Conservation (phyloP, 2,888 invertebrate species). For the Apomyelois bistriatella region DNA sequence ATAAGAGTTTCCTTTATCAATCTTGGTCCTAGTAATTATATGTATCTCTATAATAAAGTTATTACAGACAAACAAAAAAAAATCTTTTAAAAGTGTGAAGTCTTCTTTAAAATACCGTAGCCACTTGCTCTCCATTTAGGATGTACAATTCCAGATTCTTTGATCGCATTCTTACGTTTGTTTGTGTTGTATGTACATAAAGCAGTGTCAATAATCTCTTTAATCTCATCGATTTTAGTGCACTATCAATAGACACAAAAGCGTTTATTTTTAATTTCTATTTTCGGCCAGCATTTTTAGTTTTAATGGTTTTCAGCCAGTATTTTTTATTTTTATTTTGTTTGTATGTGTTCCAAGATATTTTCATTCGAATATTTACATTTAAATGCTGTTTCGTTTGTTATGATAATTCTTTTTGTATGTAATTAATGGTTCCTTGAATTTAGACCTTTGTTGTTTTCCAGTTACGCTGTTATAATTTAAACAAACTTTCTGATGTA, state of each 20-base stretch:
- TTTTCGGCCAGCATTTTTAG: background rate
- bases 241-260: background rate
- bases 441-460: background rate
- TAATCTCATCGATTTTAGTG: conserved; percentile 3
- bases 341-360: too few species aligned
- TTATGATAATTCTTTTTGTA: background rate
- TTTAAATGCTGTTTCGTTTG: background rate
- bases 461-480: background rate
- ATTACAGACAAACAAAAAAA: background rate
- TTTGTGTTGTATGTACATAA: background rate
- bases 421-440: background rate
- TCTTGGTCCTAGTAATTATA: too few species aligned
- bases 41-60: too few species aligned
- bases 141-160: background rate
- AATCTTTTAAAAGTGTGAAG: background rate
- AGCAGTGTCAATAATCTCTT: conserved; percentile 7
- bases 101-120: background rate
- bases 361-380: background rate
- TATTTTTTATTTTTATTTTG: background rate
- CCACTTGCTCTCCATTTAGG: conserved; percentile 6
- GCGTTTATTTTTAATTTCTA: background rate
- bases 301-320: background rate
- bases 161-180: conserved; percentile 4
- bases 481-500: background rate
- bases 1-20: too few species aligned